phyloP scores from a whole-genome alignment of 2,113 vertebrate genomes.

The Phyllopteryx taeniolatus region DNA sequence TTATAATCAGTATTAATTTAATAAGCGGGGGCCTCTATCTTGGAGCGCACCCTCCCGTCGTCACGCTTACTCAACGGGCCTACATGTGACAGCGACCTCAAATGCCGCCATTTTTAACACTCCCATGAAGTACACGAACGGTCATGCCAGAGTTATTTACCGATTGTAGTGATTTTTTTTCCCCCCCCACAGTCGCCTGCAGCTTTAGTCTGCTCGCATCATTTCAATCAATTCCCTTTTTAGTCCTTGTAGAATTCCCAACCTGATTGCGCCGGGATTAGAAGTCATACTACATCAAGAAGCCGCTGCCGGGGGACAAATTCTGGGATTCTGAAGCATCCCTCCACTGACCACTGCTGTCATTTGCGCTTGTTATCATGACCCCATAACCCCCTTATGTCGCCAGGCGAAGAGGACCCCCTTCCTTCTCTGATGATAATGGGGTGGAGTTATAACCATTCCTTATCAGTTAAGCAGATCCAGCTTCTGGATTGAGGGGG shows the following conservation, averaged over 20 bases:
- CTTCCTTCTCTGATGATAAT: neutral
- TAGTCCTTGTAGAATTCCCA: constrained; percentile 22
- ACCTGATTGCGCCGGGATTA: constrained; percentile 25
- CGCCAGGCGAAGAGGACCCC: constrained; percentile 18
- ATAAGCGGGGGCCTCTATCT: constrained; percentile 24
- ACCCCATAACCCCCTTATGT: constrained; percentile 31
- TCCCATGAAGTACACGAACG: constrained; percentile 50
- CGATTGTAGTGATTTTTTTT: constrained; percentile 19
- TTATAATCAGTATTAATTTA: constrained; percentile 62
- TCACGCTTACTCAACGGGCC: constrained; percentile 50
- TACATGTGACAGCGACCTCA: constrained; percentile 44
- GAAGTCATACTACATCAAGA: constrained; percentile 10
- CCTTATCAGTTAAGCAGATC: constrained; percentile 18
- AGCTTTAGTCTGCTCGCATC: constrained; percentile 16
- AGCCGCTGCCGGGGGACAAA: constrained; percentile 18
- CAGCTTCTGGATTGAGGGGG: neutral
- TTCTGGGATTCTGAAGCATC: constrained; percentile 17
- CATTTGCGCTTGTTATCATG: constrained; percentile 41
- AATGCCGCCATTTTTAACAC: constrained; percentile 54
- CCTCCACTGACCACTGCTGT: constrained; percentile 23
- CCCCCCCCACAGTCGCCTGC: neutral
- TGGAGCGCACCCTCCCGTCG: constrained; percentile 27
- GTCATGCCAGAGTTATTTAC: constrained; percentile 38
- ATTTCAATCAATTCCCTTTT: constrained; percentile 32
- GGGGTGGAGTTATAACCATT: neutral